Evolutionary conservation across 2,888 invertebrate species (phyloP).

Genomic region (Drosophila greeni): DNA sequence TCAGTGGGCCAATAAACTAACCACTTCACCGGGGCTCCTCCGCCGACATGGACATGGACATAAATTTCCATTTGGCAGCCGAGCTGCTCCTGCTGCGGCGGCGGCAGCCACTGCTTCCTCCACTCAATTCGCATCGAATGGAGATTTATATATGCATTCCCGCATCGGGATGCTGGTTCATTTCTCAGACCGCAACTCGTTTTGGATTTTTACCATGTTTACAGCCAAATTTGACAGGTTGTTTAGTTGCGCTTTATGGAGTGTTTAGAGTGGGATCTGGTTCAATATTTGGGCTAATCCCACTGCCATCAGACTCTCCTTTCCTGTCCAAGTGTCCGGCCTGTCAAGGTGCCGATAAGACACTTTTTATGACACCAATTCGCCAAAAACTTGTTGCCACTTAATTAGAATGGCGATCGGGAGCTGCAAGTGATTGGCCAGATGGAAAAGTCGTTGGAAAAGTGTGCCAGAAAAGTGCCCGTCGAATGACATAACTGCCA

Average conservation of each 20-base stretch:
- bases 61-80: conserved; percentile 48
- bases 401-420: conserved; percentile 62
- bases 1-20: conserved; percentile 70
- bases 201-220: conserved; percentile 46
- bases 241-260: conserved; percentile 41
- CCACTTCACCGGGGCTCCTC: not conserved
- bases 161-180: conserved; percentile 39
- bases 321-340: not conserved
- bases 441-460: conserved; percentile 30
- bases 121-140: conserved; percentile 45
- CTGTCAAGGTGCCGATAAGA: conserved; percentile 56
- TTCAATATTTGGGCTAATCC: conserved; percentile 51
- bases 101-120: conserved; percentile 26
- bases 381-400: conserved; percentile 43
- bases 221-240: conserved; percentile 56
- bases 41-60: conserved; percentile 45
- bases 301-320: conserved; percentile 16
- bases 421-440: conserved; percentile 36
- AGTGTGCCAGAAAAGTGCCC: conserved; percentile 52
- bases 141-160: conserved; percentile 49
- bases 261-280: conserved; percentile 26
- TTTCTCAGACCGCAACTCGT: conserved; percentile 49
- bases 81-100: conserved; percentile 38
- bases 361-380: conserved; percentile 57
- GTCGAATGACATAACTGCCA: conserved; percentile 65